phyloP scores from a whole-genome alignment of 2,113 vertebrate genomes.

The Hylia prasina region DNA sequence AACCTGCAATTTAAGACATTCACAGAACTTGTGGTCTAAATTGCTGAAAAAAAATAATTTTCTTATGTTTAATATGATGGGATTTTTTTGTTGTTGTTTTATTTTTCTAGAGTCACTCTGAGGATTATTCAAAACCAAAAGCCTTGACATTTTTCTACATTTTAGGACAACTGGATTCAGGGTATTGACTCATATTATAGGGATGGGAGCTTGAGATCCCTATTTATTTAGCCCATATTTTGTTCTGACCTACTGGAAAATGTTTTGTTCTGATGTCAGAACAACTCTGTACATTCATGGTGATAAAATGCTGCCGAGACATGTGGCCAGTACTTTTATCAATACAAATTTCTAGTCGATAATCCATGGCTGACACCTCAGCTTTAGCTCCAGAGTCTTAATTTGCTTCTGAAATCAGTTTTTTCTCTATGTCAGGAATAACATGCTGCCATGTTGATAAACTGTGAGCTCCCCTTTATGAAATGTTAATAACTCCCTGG shows the following conservation, averaged over 20 bases:
- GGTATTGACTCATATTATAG: neutral
- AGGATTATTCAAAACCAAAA: neutral
- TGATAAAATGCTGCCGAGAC: neutral
- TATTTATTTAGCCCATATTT: neutral
- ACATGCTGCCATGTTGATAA: neutral
- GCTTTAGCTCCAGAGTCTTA: neutral
- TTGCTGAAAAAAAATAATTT: neutral
- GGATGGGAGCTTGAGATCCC: neutral
- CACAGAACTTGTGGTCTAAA: neutral
- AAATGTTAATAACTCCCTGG: neutral
- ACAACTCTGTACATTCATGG: neutral
- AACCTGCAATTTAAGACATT: too few species aligned
- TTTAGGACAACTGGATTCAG: neutral
- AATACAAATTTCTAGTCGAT: neutral
- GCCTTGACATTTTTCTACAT: neutral
- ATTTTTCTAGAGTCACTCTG: neutral
- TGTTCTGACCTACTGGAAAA: neutral
- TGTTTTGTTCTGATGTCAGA: neutral
- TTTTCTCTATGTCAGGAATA: neutral
- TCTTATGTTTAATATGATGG: neutral
- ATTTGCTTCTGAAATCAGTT: conserved; percentile 1
- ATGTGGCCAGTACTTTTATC: neutral
- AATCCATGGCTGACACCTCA: neutral
- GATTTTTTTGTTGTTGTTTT: neutral
- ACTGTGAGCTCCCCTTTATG: neutral